These are phyloP conservation scores for Tautogolabrus adspersus DNA, from an alignment of 2,113 vertebrate species.

Conservation along the genomic window DNA sequence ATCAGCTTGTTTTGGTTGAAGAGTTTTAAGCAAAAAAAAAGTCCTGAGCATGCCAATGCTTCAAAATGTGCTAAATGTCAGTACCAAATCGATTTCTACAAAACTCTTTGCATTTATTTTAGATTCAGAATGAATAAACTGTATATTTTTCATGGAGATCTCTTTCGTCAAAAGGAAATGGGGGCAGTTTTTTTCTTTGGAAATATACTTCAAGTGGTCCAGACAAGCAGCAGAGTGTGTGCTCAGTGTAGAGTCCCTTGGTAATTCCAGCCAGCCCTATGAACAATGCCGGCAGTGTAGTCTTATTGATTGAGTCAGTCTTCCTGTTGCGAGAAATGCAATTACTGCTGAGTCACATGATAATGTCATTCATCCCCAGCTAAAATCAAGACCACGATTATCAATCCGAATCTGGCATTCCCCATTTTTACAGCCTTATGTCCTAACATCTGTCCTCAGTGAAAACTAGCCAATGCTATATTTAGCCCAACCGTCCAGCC, in stretches of 20 bases:
- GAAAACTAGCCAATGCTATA: constrained; percentile 70
- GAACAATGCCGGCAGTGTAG: constrained; percentile 56
- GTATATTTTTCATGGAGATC: constrained; percentile 14
- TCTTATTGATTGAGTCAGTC: constrained; percentile 52
- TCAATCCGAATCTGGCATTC: constrained; percentile 38
- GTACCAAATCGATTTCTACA: constrained; percentile 5
- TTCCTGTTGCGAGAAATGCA: constrained; percentile 30
- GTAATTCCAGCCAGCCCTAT: constrained; percentile 38
- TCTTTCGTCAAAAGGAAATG: constrained; percentile 58
- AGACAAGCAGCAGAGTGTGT: constrained; percentile 16
- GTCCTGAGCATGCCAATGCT: background rate
- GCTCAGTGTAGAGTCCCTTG: constrained; percentile 38
- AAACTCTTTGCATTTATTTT: constrained; percentile 33
- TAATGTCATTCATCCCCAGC: constrained; percentile 35
- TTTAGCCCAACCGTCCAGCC: constrained; percentile 71
- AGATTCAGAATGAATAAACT: constrained; percentile 35
- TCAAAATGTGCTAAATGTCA: background rate
- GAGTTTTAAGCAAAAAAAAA: constrained; percentile 10
- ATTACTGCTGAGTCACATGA: constrained; percentile 48
- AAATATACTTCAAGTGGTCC: constrained; percentile 40
- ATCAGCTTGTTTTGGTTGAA: constrained; percentile 36
- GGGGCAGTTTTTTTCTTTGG: constrained; percentile 50
- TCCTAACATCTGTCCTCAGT: constrained; percentile 77
- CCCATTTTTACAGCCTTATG: constrained; percentile 52
- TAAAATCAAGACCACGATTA: constrained; percentile 15